phyloP scores from a whole-genome alignment of 2,113 vertebrate species.

The Tympanuchus pallidicinctus region DNA sequence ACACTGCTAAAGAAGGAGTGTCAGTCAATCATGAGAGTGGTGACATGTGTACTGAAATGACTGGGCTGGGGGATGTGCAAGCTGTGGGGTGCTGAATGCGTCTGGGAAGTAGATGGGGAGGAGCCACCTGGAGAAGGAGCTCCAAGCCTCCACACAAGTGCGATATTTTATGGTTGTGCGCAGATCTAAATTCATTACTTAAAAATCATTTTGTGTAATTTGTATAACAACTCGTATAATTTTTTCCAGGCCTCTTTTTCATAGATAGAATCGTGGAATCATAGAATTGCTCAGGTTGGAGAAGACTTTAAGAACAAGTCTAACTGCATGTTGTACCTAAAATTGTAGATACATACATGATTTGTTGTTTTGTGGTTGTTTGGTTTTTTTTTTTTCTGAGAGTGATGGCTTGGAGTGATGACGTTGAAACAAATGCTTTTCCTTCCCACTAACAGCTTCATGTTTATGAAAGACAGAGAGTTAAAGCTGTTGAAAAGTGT shows the following conservation, averaged over 20 bases:
- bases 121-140: rapidly evolving
- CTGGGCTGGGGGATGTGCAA: neutral
- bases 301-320: no score
- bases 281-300: no score
- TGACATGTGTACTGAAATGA: neutral
- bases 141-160: rapidly evolving
- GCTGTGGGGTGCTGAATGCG: rapidly evolving
- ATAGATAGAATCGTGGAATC: no score
- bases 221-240: rapidly evolving
- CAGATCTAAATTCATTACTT: neutral
- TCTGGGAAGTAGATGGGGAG: rapidly evolving
- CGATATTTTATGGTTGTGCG: rapidly evolving
- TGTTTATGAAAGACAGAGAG: neutral
- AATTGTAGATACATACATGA: neutral
- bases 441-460: neutral
- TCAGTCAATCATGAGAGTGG: constrained; percentile 30
- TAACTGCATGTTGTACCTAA: neutral
- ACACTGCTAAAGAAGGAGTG: neutral
- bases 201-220: neutral
- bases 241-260: neutral
- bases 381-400: neutral
- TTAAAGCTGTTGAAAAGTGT: neutral
- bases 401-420: neutral
- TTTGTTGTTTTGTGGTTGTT: neutral
- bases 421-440: neutral